A percentile compares a stretch with the other conserved stretches of the same genome.
Conservation (phyloP, 1,140 invertebrate genomes). For the Leguminivora glycinivorella region DNA sequence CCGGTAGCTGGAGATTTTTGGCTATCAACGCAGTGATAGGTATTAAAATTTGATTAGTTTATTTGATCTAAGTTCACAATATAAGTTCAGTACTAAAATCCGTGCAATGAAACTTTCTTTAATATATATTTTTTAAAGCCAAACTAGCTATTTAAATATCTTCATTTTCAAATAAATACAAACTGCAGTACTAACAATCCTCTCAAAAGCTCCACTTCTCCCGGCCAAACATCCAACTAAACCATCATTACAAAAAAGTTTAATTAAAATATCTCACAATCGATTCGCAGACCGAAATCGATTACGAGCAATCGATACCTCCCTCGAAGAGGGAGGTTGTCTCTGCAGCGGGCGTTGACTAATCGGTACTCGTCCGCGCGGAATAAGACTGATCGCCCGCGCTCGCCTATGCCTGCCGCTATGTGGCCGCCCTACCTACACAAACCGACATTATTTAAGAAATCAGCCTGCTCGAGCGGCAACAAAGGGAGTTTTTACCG, state of each 20-base stretch:
- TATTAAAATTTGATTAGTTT: no score
- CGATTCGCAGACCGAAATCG: slow-evolving; percentile 56
- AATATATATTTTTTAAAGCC: no score
- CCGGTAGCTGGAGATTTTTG: no score
- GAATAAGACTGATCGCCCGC: slow-evolving; percentile 76
- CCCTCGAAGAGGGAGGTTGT: slow-evolving; percentile 62
- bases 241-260: slow-evolving; percentile 38
- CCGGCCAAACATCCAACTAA: neutral
- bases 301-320: slow-evolving; percentile 71
- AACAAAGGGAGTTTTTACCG: slow-evolving; percentile 68
- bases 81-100: no score
- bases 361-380: slow-evolving; percentile 74
- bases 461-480: slow-evolving; percentile 71
- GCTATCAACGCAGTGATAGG: no score
- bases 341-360: slow-evolving; percentile 75
- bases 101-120: no score
- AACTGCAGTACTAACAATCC: neutral
- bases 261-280: slow-evolving; percentile 34
- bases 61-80: no score
- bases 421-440: slow-evolving; percentile 64
- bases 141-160: no score
- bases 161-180: neutral
- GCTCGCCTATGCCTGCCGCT: slow-evolving; percentile 59
- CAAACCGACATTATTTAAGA: slow-evolving; percentile 76
- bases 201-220: neutral